phyloP scores from a whole-genome alignment of 2,113 vertebrate species.

The Tachycineta bicolor region DNA sequence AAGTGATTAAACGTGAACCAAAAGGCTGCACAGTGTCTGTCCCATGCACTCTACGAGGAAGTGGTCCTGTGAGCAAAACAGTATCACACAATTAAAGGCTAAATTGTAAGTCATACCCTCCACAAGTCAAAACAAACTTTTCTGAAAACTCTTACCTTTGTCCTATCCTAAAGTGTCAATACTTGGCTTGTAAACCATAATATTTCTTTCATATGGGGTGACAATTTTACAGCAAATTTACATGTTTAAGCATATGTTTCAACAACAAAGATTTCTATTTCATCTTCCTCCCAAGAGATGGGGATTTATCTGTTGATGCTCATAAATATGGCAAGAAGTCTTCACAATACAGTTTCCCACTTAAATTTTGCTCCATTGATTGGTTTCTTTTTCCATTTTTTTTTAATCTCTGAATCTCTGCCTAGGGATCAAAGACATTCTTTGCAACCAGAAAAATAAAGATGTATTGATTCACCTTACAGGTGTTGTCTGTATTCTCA shows the following conservation, averaged over 20 bases:
- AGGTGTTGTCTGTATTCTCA: neutral
- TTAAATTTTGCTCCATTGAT: neutral
- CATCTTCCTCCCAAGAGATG: neutral
- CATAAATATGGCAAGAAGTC: neutral
- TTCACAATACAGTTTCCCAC: neutral
- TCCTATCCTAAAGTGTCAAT: neutral
- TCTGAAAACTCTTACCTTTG: neutral
- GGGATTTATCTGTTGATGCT: neutral
- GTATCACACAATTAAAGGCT: neutral
- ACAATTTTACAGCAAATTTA: neutral
- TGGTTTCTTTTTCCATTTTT: neutral
- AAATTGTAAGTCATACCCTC: neutral
- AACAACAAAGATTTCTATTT: neutral
- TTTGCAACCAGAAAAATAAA: conserved; percentile 28
- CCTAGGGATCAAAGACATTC: conserved; percentile 33
- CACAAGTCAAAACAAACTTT: neutral
- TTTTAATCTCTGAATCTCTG: neutral
- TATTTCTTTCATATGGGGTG: neutral
- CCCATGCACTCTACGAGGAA: neutral
- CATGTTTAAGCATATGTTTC: neutral
- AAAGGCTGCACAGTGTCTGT: neutral
- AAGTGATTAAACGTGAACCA: neutral
- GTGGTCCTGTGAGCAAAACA: neutral
- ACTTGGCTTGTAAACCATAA: neutral
- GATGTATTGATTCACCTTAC: conserved; percentile 48